Base-by-base conservation (phyloP, 1,140 invertebrate genomes). In the Rhopalosiphum padi region DNA sequence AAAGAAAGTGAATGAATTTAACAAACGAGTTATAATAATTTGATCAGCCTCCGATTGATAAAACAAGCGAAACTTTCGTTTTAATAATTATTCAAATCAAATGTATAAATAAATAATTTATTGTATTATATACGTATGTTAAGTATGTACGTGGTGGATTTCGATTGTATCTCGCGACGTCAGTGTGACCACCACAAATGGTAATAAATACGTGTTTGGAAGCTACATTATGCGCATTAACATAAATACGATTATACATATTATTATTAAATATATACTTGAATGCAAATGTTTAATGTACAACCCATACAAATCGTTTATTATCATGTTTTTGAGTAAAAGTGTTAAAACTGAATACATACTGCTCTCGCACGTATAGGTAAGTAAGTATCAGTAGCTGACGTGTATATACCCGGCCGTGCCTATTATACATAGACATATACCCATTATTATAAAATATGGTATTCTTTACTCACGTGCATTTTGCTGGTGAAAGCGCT, bases 1-100 rank as follows among this genome's bases (percentile, higher is more conserved):
- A 30, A 77, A 77, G 60, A 77, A 77, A 77, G 60, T 77, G 60
- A 77, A 77, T 77, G 60, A 15, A n/a, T n/a, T 15, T n/a, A 77
- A 77, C 60, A n/a, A 77, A 77, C 60, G 30, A 77, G n/a, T 77
- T n/a, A 77, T 77, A 60, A 60, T 60, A 60, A n/a, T 77, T n/a
- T 77, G 9, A 68, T 68, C 55, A 30, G 25, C 55, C 55, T n/a
- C 30, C 30, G n/a, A 77, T 77, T n/a, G 60, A 77, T 77, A 77
- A 77, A 77, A 77, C n/a, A 11, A n/a, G 60, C n/a, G 15, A 35
- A 77, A 77, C 60, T n/a, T 77, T 77, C 60, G 60, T 77, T 77
- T 77, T 77, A 77, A 77, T 77, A 77, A n/a, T 77, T n/a, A 77
- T 77, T 77, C 60, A 77, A 77, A 77, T 77, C 4, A 23, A 77